Conservation (phyloP, 2,888 invertebrate species). For the Cacoxenus indagator region DNA sequence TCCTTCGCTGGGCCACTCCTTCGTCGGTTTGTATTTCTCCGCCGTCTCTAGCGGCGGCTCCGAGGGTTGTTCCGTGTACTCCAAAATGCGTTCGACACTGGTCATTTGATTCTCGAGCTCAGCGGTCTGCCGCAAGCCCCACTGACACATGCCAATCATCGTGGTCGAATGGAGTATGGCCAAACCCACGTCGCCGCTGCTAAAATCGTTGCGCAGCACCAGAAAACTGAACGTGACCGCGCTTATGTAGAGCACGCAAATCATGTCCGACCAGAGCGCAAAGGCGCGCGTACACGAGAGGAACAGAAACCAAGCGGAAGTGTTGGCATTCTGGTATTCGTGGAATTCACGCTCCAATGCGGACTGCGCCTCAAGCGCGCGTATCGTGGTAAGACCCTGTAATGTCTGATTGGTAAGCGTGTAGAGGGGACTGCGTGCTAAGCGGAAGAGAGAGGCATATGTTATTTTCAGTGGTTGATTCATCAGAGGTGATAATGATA, state of each 20-base stretch:
- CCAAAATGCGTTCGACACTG: conserved; percentile 86
- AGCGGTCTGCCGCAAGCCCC: conserved; percentile 89
- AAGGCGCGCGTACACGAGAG: conserved; percentile 92
- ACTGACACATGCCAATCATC: conserved; percentile 82
- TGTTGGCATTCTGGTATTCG: conserved; percentile 77
- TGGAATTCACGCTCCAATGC: conserved; percentile 77
- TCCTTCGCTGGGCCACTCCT: conserved; percentile 80
- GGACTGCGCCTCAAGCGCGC: conserved; percentile 78
- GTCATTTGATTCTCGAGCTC: conserved; percentile 87
- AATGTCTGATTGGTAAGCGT: conserved; percentile 82
- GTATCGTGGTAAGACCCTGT: conserved; percentile 82
- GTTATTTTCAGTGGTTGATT: too few relatives aligned
- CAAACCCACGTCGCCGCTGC: conserved; percentile 78
- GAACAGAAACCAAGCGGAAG: conserved; percentile 84
- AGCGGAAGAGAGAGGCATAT: background rate
- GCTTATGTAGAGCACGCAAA: conserved; percentile 88
- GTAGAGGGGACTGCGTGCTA: conserved; percentile 85
- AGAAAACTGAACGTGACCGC: conserved; percentile 89
- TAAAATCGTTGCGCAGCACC: conserved; percentile 71
- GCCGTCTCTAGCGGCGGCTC: conserved; percentile 74
- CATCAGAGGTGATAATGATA: background rate
- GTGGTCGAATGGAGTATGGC: conserved; percentile 81
- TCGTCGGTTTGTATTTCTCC: conserved; percentile 67
- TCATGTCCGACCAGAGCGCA: conserved; percentile 90
- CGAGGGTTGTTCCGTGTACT: conserved; percentile 80